phyloP scores from a whole-genome alignment of 1,140 invertebrate genomes.

The Drosophila melanica region DNA sequence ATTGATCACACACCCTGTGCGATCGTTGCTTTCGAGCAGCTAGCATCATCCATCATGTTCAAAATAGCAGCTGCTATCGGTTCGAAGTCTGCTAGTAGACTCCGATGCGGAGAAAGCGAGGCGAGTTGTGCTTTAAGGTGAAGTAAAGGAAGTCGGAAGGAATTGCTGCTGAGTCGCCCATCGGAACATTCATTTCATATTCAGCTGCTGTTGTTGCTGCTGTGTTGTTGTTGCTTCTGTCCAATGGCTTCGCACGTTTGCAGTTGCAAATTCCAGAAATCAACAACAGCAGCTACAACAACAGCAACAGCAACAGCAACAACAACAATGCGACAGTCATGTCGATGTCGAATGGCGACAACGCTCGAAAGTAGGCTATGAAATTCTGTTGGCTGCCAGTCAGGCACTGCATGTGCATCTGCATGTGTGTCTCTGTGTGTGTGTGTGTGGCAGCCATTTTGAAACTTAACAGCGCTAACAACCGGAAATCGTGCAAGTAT shows the following conservation, averaged over 20 bases:
- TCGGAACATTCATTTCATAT: slow-evolving; percentile 24
- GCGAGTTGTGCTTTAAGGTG: neutral
- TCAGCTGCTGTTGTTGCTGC: neutral
- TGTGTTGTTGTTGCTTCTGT: neutral
- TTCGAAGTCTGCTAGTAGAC: neutral
- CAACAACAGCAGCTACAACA: slow-evolving; percentile 11
- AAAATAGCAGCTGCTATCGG: slow-evolving; percentile 4
- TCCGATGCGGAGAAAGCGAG: no score
- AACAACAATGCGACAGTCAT: slow-evolving; percentile 14
- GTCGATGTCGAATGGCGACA: slow-evolving; percentile 35
- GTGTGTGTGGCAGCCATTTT: slow-evolving; percentile 67
- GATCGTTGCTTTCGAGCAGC: neutral
- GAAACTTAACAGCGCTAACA: slow-evolving; percentile 72
- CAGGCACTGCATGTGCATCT: neutral
- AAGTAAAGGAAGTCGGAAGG: neutral
- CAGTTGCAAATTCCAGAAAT: slow-evolving; percentile 16
- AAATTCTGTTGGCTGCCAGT: slow-evolving; percentile 23
- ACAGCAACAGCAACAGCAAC: slow-evolving; percentile 17
- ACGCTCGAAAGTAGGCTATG: slow-evolving; percentile 62
- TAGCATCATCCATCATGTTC: slow-evolving; percentile 9
- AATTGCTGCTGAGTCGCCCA: neutral
- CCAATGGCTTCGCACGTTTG: slow-evolving; percentile 10
- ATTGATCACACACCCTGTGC: neutral
- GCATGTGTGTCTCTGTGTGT: slow-evolving; percentile 11
- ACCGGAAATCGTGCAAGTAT: slow-evolving; percentile 81